Conservation (phyloP, 1,140 invertebrate species). For the Aplysia californica region DNA sequence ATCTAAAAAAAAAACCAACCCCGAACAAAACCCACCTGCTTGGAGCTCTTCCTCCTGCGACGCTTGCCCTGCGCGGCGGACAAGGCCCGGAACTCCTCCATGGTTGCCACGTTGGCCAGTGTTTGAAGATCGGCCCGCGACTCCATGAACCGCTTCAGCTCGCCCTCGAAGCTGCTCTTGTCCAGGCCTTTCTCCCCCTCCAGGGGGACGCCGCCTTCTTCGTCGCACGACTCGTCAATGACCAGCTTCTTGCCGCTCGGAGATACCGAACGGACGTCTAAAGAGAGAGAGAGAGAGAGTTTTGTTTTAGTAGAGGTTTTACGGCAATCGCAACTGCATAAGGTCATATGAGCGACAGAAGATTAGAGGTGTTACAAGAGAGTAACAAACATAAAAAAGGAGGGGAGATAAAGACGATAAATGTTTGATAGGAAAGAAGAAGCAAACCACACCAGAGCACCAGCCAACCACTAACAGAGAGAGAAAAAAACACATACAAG, state of each 20-base stretch:
- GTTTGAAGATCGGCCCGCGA: slow-evolving; percentile 51
- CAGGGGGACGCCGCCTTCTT: neutral
- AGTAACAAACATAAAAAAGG: no score
- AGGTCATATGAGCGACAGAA: no score
- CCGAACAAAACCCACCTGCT: slow-evolving; percentile 22
- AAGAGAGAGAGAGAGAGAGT: no score
- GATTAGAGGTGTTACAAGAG: no score
- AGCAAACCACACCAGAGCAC: no score
- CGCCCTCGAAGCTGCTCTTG: slow-evolving; percentile 29
- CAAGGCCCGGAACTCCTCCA: slow-evolving; percentile 40
- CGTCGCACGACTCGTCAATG: slow-evolving; percentile 37
- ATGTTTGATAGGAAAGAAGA: no score
- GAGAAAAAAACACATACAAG: no score
- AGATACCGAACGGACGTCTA: neutral
- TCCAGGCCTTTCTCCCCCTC: slow-evolving; percentile 24
- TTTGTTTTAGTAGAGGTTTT: no score
- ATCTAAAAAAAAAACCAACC: no score
- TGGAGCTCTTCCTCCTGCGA: slow-evolving; percentile 14
- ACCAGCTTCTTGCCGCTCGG: slow-evolving; percentile 28
- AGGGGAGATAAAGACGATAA: no score
- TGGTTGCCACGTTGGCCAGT: slow-evolving; percentile 49
- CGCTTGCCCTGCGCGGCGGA: slow-evolving; percentile 26
- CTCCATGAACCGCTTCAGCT: slow-evolving; percentile 4
- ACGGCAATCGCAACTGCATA: no score
- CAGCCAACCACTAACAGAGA: no score